Base-by-base conservation (phyloP, 2,113 vertebrate genomes). In the Alectura lathami region DNA sequence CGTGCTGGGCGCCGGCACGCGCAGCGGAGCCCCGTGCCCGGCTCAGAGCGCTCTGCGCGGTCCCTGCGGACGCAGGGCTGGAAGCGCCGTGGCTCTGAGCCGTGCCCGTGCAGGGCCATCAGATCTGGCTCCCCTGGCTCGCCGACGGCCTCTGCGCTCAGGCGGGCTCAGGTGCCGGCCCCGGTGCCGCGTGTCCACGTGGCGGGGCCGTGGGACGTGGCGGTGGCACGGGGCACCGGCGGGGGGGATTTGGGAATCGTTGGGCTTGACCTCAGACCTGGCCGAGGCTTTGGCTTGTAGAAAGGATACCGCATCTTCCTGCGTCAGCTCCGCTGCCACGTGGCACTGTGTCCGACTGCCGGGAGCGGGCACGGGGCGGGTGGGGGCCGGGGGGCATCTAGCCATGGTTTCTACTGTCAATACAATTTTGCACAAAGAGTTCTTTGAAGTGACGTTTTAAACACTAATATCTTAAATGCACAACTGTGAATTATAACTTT, bases 401-500 rank as follows among this genome's bases (percentile, higher is more conserved):
- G 87, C 91, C 88, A 79, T 96, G 94, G 81, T 96, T 95, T 92
- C 91, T 97, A 88, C 84, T 96, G 94, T 94, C 78, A 86, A 66
- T 96, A 95, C 85, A 89, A 84, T 91, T 96, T 97, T 97, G 94
- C 96, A 97, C 94, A 95, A 93, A 93, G 88, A 94, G 86, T 95
- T 96, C 90, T 95, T 95, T 94, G 94, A 93, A 95, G 84, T 95
- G 92, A 96, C 91, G 90, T 96, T 95, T 97, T 95, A 88, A 74
- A 96, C 91, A 95, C 91, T 95, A 96, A 73, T 97, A 94, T 95
- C 96, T 94, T 91, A 96, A 96, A 96, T 95, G 91, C 94, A 95
- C 92, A 96, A 96, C 96, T 97, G 92, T 97, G 96, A 97, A 97
- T 96, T 95, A 95, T 90, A 92, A 87, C 94, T 97, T 95, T 91